phyloP scores from a whole-genome alignment of 2,888 invertebrate species.

The Spilosoma lubricipeda region DNA sequence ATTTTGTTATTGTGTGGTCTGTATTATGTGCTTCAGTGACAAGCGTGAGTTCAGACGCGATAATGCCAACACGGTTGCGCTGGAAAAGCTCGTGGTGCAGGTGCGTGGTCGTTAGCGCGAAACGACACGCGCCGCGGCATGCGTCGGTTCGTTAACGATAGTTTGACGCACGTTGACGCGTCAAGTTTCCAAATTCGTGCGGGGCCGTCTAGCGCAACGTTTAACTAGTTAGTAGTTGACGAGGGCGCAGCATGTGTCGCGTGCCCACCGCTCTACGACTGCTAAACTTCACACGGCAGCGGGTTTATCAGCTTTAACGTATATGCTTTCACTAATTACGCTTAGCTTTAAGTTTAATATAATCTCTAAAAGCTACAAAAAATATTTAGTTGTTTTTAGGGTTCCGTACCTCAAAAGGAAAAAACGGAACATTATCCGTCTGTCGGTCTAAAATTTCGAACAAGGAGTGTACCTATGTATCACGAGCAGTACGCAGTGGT shows the following conservation, averaged over 20 bases:
- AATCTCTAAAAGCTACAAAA: too few relatives aligned
- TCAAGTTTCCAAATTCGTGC: background rate
- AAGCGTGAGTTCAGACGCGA: background rate
- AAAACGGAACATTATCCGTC: too few relatives aligned
- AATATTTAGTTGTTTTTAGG: too few relatives aligned
- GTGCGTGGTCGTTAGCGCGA: background rate
- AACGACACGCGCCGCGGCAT: background rate
- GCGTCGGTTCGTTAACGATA: slow-evolving; percentile 5
- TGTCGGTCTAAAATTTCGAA: background rate
- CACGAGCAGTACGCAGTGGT: background rate
- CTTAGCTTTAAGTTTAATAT: too few relatives aligned
- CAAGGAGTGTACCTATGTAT: background rate
- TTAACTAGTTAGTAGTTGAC: slow-evolving; percentile 7
- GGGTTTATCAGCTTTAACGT: background rate
- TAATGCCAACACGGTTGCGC: background rate
- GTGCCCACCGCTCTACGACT: background rate
- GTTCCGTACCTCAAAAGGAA: too few relatives aligned
- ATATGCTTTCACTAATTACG: background rate
- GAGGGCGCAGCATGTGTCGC: background rate
- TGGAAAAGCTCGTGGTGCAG: background rate
- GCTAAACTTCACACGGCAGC: background rate
- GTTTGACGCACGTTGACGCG: slow-evolving; percentile 1
- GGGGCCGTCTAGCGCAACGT: background rate
- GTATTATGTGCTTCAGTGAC: background rate
- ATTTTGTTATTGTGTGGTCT: background rate